A percentile compares a stretch with the other conserved stretches of the same genome.
phyloP scores from a whole-genome alignment of 2,113 vertebrate species.

The Dendropsophus ebraccatus region DNA sequence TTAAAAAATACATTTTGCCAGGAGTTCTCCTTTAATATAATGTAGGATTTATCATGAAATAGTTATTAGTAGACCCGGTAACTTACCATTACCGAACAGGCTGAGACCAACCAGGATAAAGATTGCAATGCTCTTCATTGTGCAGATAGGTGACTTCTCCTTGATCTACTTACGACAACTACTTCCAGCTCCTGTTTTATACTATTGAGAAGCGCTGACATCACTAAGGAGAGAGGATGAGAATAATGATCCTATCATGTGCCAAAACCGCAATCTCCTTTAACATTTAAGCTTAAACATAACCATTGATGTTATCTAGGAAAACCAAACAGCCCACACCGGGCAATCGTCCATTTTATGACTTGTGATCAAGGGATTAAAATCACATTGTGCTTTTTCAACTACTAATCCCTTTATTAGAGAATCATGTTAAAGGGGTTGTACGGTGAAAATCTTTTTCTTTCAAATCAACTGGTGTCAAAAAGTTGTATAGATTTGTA shows the following conservation, averaged over 20 bases:
- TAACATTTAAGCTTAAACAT: neutral
- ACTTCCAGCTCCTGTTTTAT: neutral
- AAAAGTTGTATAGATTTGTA: too few relatives aligned
- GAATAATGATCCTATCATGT: neutral
- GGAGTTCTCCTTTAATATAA: too few relatives aligned
- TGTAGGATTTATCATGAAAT: too few relatives aligned
- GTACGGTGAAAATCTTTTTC: too few relatives aligned
- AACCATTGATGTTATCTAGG: neutral
- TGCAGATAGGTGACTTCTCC: neutral
- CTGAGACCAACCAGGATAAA: neutral
- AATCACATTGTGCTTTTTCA: too few relatives aligned
- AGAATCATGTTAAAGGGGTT: too few relatives aligned
- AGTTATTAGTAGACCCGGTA: neutral
- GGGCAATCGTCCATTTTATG: neutral
- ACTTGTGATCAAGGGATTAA: neutral
- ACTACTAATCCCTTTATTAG: neutral
- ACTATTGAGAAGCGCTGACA: neutral
- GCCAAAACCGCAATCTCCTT: neutral
- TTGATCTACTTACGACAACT: neutral
- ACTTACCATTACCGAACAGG: neutral
- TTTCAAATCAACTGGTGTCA: too few relatives aligned
- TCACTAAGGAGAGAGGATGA: neutral
- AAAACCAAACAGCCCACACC: neutral
- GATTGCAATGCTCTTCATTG: neutral
- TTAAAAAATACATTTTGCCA: too few relatives aligned